Conservation (phyloP, 2,888 invertebrate genomes). For the Agonopterix alstromeriana region DNA sequence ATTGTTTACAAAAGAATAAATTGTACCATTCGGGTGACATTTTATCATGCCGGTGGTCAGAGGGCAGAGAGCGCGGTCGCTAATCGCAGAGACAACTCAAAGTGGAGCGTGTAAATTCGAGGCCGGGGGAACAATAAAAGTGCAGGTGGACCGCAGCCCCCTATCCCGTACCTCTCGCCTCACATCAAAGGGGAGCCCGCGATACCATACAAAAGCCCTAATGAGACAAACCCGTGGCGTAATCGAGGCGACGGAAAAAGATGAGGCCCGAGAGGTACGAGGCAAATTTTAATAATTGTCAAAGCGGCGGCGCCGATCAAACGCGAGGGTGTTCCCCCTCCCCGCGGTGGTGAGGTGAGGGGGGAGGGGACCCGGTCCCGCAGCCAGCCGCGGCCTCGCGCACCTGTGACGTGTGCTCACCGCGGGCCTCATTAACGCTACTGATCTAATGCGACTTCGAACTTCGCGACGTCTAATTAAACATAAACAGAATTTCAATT, state of each 20-base stretch:
- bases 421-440: conserved; percentile 73
- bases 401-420: conserved; percentile 67
- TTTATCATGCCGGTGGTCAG: conserved; percentile 35
- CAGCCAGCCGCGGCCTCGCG: conserved; percentile 21
- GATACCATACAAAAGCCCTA: conserved; percentile 75
- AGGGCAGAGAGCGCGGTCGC: conserved; percentile 42
- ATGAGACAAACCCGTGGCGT: conserved; percentile 77
- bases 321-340: conserved; percentile 44
- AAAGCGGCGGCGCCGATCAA: conserved; percentile 77
- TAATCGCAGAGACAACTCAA: conserved; percentile 67
- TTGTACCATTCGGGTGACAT: conserved; percentile 13
- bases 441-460: conserved; percentile 72
- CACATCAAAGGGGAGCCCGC: conserved; percentile 66
- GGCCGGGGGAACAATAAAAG: conserved; percentile 68
- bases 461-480: conserved; percentile 68
- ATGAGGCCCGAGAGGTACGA: conserved; percentile 75
- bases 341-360: conserved; percentile 12
- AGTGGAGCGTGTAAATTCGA: conserved; percentile 72
- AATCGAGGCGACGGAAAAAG: conserved; percentile 76
- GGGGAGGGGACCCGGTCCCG: conserved; percentile 9
- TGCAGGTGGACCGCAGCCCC: conserved; percentile 67
- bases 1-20: conserved; percentile 1
- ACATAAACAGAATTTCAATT: conserved; percentile 73
- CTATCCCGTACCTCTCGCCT: conserved; percentile 42
- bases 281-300: conserved; percentile 79